phyloP scores from a whole-genome alignment of 2,888 invertebrate genomes.

The Helleia helle region DNA sequence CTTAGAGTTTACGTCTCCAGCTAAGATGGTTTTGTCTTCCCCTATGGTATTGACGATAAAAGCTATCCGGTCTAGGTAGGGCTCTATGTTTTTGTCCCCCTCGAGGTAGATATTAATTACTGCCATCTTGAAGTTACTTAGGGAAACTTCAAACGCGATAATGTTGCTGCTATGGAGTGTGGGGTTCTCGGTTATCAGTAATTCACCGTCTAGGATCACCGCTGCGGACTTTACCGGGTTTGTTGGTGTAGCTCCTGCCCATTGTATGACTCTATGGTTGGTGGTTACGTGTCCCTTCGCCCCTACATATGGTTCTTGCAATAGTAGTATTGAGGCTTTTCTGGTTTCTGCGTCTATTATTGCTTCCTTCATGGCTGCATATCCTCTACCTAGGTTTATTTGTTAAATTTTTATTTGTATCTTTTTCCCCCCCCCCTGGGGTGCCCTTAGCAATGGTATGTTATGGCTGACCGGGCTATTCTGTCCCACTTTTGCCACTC shows the following conservation, averaged over 20 bases:
- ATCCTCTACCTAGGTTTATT: background rate
- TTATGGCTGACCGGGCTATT: no score
- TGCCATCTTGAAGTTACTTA: background rate
- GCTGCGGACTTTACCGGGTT: background rate
- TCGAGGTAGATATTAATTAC: background rate
- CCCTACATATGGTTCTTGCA: background rate
- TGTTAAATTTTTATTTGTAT: background rate
- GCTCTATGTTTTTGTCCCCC: background rate
- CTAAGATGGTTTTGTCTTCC: background rate
- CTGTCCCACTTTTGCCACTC: no score
- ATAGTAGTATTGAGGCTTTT: background rate
- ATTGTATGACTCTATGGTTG: background rate
- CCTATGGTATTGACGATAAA: background rate
- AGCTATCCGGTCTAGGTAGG: background rate
- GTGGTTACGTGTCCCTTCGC: background rate
- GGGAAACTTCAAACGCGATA: background rate
- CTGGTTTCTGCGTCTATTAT: background rate
- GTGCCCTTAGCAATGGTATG: background rate
- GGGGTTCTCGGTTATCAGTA: background rate
- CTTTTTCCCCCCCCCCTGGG: no score
- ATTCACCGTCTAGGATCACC: background rate
- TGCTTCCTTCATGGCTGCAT: background rate
- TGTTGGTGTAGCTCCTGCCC: background rate
- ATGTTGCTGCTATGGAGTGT: background rate
- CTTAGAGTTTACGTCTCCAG: constrained; percentile 7